Base-by-base conservation (phyloP, 2,888 invertebrate genomes). In the Noctuana brunneofusca region DNA sequence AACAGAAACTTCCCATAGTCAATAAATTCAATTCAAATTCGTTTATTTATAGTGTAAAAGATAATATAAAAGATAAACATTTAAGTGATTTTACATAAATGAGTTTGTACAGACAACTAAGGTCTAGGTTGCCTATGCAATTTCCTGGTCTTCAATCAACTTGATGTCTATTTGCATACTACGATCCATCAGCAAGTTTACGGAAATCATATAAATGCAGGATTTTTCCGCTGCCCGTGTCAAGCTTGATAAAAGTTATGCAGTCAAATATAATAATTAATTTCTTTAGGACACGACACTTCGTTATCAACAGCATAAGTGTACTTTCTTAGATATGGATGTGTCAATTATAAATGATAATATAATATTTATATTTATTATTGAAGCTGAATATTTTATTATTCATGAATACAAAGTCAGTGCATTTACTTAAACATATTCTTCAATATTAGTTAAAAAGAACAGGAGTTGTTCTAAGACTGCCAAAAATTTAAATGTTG, bases 81-180 rank as follows among this genome's bases (percentile, higher is more conserved):
- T n/a, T n/a, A n/a, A n/a, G n/a, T n/a, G n/a, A n/a, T n/a, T n/a
- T n/a, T n/a, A n/a, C n/a, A n/a, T n/a, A 41, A 41, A 41, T 16
- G 9, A 41, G 16, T 41, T 9, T 41, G 41, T 16, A 41, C 8
- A 38, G 38, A 8, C 9, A 18, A 41, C 8, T 2, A 9, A 41
- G 6, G 41, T 41, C 18, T 16, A 52, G 9, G 35, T 27, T 16
- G 18, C n/a, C 3, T 46, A 9, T 43, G 43, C 55, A 46, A 56
- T 56, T 30, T 56, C 24, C 43, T 41, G 41, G 11, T 35, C 14
- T 54, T 38, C 53, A 5, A 56, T 56, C 46, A 43, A 14, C 18
- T 43, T 43, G 30, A 30, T 30, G 16, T 41, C 20, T 53, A 54
- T 60, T 60, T 53, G 59, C 43, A 60, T 54, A 24, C 53, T 22